Evolutionary conservation across 2,113 vertebrate species (phyloP), one percentile per base, ranked within the genome.

Genomic region (Aspidoscelis tigris): DNA sequence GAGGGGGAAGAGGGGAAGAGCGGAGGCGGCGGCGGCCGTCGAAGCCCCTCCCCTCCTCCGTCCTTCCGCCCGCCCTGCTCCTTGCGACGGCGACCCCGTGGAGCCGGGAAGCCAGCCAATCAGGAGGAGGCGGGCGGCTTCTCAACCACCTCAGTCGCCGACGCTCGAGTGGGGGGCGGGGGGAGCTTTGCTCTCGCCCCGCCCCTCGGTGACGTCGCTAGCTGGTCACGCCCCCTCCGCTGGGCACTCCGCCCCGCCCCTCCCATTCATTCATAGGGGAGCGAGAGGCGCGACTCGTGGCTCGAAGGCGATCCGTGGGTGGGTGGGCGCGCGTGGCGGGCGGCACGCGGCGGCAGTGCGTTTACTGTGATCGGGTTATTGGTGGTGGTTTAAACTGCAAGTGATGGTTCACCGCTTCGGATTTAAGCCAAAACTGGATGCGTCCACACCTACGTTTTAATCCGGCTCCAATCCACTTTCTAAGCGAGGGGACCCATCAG

Each of bases 1-100:
- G 14, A n/a, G 53, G 24, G 9, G 65, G 43, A 14, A 1, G 14
- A 39, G 2, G 26, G 24, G n/a, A 65, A 91, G 22, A 50, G 26
- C 47, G 39, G 24, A 10, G 6, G 71, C 87, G 90, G 91, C 91
- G 92, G 89, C 90, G 88, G 92, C 81, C 81, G 70, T 10, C 11
- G 22, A 22, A 47, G 18, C 66, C n/a, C 53, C 39, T 10, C 44
- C 82, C 22, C 26, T 12, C 44, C n/a, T 33, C 4, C 43, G 18
- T 24, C 7, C 24, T 55, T 33, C 33, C 33, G 33, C 33, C 33
- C 33, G 33, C 33, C 33, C 33, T 33, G 33, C 33, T 33, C 33
- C 33, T 33, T 33, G 33, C 33, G 33, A 33, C 33, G 33, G 33
- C 33, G 33, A 33, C 33, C 33, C 33, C 33, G 47, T 8, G 41